Evolutionary conservation across 2,113 vertebrate species (phyloP).

Genomic region (Rhinoderma darwinii): DNA sequence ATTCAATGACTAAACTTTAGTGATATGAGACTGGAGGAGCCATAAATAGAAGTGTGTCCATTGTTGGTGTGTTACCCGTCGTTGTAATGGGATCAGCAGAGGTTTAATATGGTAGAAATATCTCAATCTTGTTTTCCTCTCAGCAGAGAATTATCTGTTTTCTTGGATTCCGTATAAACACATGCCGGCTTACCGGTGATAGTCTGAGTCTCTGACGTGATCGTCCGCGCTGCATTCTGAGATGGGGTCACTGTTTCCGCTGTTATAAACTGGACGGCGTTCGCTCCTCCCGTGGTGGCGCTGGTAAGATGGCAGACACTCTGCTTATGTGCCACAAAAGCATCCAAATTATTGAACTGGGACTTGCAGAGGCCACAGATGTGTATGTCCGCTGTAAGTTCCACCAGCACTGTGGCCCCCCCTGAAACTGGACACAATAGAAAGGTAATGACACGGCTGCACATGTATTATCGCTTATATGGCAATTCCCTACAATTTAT

Average conservation of each 20-base stretch:
- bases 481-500: no score
- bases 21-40: no score
- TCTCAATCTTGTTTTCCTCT: no score
- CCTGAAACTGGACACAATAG: slow-evolving; percentile 67
- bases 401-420: slow-evolving; percentile 83
- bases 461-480: background rate
- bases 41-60: no score
- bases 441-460: background rate
- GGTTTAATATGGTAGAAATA: no score
- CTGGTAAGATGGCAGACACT: slow-evolving; percentile 84
- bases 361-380: slow-evolving; percentile 97
- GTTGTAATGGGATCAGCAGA: no score
- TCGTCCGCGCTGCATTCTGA: slow-evolving; percentile 67
- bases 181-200: slow-evolving; percentile 84
- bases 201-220: slow-evolving; percentile 78
- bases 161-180: no score
- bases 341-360: slow-evolving; percentile 91
- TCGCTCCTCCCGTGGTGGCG: slow-evolving; percentile 66
- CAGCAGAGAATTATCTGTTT: no score
- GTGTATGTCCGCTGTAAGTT: slow-evolving; percentile 92
- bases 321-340: slow-evolving; percentile 92
- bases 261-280: slow-evolving; percentile 75
- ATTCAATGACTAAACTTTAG: no score
- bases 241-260: slow-evolving; percentile 73
- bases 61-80: no score